phyloP scores from a whole-genome alignment of 2,797 vertebrate species.

The Amazona finschi region DNA sequence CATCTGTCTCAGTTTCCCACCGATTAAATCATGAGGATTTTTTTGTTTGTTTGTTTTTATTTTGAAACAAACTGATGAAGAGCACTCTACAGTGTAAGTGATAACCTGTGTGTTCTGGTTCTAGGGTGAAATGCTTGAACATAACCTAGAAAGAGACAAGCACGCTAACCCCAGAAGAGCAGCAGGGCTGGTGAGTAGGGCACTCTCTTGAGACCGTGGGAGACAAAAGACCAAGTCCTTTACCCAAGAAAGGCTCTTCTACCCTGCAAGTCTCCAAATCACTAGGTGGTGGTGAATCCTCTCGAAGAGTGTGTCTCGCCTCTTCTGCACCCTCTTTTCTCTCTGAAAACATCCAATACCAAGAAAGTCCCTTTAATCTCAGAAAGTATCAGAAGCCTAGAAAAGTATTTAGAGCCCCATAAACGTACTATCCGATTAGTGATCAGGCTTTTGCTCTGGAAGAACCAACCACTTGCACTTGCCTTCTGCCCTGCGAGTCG shows the following conservation, averaged over 20 bases:
- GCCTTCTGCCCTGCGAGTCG: accelerated
- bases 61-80: neutral
- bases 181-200: conserved; percentile 8
- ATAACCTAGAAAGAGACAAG: conserved; percentile 8
- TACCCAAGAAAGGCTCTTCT: neutral
- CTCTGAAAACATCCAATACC: neutral
- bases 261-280: neutral
- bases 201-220: neutral
- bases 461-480: neutral
- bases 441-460: neutral
- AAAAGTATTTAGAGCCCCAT: neutral
- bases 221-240: neutral
- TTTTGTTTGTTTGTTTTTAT: neutral
- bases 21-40: neutral
- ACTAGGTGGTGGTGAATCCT: neutral
- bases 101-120: conserved; percentile 1
- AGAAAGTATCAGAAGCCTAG: neutral
- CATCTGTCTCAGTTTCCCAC: neutral
- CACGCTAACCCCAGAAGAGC: neutral
- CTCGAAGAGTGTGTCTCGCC: neutral
- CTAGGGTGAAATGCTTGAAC: conserved; percentile 20
- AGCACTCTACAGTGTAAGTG: neutral
- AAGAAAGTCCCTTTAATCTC: neutral
- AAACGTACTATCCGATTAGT: accelerated
- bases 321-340: neutral